Conservation (phyloP, 1,140 invertebrate species). For the Saxidomus purpurata region DNA sequence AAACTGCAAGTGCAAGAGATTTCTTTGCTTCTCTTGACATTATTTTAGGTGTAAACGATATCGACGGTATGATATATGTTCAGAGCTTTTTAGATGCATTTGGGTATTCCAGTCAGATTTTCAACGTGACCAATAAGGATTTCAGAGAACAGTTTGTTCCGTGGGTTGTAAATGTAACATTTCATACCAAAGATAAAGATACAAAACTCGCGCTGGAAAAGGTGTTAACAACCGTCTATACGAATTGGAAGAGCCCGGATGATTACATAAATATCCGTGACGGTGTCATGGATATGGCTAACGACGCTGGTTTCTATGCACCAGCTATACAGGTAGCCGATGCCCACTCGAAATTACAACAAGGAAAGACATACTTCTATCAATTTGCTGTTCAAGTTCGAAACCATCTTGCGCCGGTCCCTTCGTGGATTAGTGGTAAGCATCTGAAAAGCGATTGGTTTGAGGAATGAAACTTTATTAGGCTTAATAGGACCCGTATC, state of each 20-base stretch:
- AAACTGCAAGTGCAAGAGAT: slow-evolving; percentile 91
- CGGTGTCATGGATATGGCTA: neutral
- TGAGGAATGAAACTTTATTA: too few species aligned
- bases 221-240: neutral
- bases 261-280: neutral
- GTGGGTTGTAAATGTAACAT: neutral
- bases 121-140: neutral
- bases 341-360: neutral
- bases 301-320: neutral
- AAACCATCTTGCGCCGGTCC: neutral
- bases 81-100: neutral
- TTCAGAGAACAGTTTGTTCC: slow-evolving; percentile 15
- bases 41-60: slow-evolving; percentile 88
- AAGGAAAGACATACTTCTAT: slow-evolving; percentile 14
- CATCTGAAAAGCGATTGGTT: too few species aligned
- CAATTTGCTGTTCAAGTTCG: neutral
- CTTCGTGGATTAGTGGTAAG: neutral
- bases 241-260: slow-evolving; percentile 2
- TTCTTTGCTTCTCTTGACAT: slow-evolving; percentile 83
- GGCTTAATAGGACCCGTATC: too few species aligned
- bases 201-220: neutral
- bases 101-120: neutral
- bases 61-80: neutral
- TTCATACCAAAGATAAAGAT: neutral
- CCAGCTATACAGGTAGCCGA: neutral